Conservation (phyloP, 1,140 invertebrate genomes). For the Philopotamus ludificatus region DNA sequence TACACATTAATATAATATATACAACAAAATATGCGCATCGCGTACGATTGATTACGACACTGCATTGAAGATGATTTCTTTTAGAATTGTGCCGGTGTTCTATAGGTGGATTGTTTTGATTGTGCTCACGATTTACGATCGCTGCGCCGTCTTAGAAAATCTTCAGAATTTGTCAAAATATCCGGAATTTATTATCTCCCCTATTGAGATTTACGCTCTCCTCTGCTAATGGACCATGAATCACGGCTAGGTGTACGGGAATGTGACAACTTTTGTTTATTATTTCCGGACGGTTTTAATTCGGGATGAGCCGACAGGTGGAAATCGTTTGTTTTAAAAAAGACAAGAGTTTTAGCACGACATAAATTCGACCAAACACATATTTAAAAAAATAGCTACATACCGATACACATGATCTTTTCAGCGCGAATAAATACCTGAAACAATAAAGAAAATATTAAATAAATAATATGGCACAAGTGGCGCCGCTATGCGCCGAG, state of each 20-base stretch:
- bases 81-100: too few relatives aligned
- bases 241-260: constrained; percentile 36
- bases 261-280: constrained; percentile 35
- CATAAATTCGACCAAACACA: background rate
- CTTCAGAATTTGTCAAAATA: constrained; percentile 41
- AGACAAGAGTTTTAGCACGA: constrained; percentile 9
- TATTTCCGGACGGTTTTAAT: constrained; percentile 35
- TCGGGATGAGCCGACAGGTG: constrained; percentile 34
- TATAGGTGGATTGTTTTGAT: background rate
- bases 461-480: too few relatives aligned
- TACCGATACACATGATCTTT: too few relatives aligned
- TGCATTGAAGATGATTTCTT: background rate
- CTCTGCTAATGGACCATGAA: constrained; percentile 37
- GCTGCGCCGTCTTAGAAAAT: constrained; percentile 1
- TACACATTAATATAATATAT: background rate
- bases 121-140: background rate
- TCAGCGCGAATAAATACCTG: too few relatives aligned
- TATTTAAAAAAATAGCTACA: constrained; percentile 14
- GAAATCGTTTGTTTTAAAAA: constrained; percentile 37
- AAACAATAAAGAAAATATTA: too few relatives aligned
- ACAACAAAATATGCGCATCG: too few relatives aligned
- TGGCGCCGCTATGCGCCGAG: too few relatives aligned
- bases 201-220: constrained; percentile 33
- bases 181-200: constrained; percentile 35
- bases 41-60: background rate